Base-by-base conservation (phyloP, 2,888 invertebrate species). In the Hylaea fasciaria region DNA sequence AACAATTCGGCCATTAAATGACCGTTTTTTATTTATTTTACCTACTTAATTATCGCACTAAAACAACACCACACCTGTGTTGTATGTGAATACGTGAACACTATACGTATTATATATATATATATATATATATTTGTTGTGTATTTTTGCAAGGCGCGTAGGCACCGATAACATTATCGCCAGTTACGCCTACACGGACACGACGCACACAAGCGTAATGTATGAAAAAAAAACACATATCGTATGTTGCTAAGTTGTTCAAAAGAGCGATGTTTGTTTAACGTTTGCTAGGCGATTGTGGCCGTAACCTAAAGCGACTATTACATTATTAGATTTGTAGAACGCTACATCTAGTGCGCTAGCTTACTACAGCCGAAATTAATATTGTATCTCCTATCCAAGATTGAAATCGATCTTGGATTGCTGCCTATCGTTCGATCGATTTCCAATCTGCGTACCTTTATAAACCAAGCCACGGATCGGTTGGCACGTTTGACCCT, bases 61-160 rank as follows among this genome's bases (percentile, higher is more conserved):
- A 71, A 73, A 69, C 71, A 56, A 56, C 59, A 62, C 61, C 76
- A 74, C 78, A 76, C 79, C 79, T 80, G 79, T 74, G 67, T 61
- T 64, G 64, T 72, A 40, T 40, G 65, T 70, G 61, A 63, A 68
- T 64, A 55, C 50, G 46, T 43, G 51, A n/a, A n/a, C n/a, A 58
- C 65, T 70, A 61, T 62, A 63, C 68, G 62, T 70, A 68, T 70
- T 71, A 66, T 70, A 57, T 5, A 22, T 22, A 22, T 22, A 5
- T 22, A 22, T 22, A 22, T 22, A 5, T 22, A 22, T 51, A 62
- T 69, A 83, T 89, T 90, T 91, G 85, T 91, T 91, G 89, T 91
- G 85, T 91, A 89, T 91, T 91, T 91, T 91, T 86, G 91, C 91
- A 89, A 91, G 89, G 85, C 85, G 82, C 80, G 74, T 65, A n/a